Percentiles rank a stretch among this genome's conserved stretches.
Conservation (phyloP, 2,888 invertebrate species). For the Barypeithes pellucidus region DNA sequence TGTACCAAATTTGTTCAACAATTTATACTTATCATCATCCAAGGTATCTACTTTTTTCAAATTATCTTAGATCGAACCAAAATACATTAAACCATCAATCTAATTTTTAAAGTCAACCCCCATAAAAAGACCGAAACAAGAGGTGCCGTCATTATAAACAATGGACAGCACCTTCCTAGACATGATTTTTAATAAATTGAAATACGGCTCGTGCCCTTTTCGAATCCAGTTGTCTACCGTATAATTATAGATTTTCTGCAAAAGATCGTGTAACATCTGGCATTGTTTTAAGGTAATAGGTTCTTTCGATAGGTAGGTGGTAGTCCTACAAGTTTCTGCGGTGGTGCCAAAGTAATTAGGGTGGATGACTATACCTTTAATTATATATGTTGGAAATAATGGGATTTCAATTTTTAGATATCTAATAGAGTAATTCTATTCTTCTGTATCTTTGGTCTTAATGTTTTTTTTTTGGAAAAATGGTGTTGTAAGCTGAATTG, state of each 20-base stretch:
- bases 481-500: no score
- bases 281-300: slow-evolving; percentile 61
- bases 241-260: slow-evolving; percentile 65
- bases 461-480: no score
- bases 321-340: slow-evolving; percentile 26
- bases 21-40: neutral
- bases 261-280: slow-evolving; percentile 62
- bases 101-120: slow-evolving; percentile 31
- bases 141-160: slow-evolving; percentile 26
- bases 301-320: slow-evolving; percentile 33
- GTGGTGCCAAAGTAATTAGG: slow-evolving; percentile 30
- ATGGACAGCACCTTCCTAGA: neutral
- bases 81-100: slow-evolving; percentile 29
- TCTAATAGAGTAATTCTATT: slow-evolving; percentile 2
- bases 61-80: slow-evolving; percentile 1
- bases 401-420: neutral
- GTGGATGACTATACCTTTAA: slow-evolving; percentile 2
- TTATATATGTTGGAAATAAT: neutral
- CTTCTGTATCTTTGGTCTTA: neutral
- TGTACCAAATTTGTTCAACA: no score
- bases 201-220: slow-evolving; percentile 45
- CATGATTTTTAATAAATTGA: slow-evolving; percentile 47
- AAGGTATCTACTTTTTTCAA: neutral
- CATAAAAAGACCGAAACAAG: slow-evolving; percentile 49
- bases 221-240: slow-evolving; percentile 46